phyloP scores from a whole-genome alignment of 2,888 invertebrate species.

The Lochmaea capreae region DNA sequence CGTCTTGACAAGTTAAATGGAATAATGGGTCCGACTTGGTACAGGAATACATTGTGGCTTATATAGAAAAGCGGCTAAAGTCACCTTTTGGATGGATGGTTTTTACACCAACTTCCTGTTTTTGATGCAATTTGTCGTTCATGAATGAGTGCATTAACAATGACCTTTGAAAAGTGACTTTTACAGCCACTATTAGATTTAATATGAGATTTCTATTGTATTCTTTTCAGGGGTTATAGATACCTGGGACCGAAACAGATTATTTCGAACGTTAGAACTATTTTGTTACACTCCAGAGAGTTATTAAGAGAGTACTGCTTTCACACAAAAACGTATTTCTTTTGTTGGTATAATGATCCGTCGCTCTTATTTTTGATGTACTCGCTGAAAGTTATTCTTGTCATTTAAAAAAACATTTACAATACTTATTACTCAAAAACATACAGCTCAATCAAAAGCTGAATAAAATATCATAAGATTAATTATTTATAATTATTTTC shows the following conservation, averaged over 20 bases:
- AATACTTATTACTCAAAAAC: background rate
- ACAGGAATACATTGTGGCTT: slow-evolving; percentile 63
- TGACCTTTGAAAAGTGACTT: slow-evolving; percentile 63
- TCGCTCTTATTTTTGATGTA: slow-evolving; percentile 22
- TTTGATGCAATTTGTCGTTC: slow-evolving; percentile 67
- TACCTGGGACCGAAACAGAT: slow-evolving; percentile 60
- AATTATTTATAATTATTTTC: background rate
- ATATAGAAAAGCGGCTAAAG: slow-evolving; percentile 60
- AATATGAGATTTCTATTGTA: slow-evolving; percentile 60
- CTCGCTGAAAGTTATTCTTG: slow-evolving; percentile 18
- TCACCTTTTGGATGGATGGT: slow-evolving; percentile 60
- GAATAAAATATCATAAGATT: background rate
- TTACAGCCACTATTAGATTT: slow-evolving; percentile 65
- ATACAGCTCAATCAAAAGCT: background rate
- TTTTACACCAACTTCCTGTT: slow-evolving; percentile 67
- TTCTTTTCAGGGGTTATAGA: slow-evolving; percentile 52
- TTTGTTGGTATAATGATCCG: slow-evolving; percentile 36
- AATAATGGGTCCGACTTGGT: slow-evolving; percentile 59
- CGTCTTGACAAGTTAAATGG: slow-evolving; percentile 18
- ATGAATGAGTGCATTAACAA: slow-evolving; percentile 63
- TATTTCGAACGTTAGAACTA: slow-evolving; percentile 57
- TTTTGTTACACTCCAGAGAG: slow-evolving; percentile 50
- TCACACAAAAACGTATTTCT: slow-evolving; percentile 40
- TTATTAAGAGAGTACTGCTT: slow-evolving; percentile 47
- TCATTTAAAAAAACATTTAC: slow-evolving; percentile 39